Percentiles rank a stretch among this genome's conserved stretches.
phyloP scores from a whole-genome alignment of 1,140 invertebrate species.

The Cryptotermes secundus region DNA sequence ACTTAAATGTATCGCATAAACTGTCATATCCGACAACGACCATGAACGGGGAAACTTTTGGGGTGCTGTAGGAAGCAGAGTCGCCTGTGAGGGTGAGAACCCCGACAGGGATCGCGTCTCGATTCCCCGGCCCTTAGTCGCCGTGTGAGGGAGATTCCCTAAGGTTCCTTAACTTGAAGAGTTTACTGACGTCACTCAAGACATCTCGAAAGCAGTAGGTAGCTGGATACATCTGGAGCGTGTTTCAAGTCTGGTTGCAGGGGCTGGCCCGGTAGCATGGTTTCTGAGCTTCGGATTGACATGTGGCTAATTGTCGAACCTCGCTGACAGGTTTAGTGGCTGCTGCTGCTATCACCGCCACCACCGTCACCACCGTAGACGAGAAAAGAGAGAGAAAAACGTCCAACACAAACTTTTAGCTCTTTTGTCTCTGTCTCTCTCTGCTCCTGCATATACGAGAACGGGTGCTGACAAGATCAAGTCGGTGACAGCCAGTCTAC shows the following conservation, averaged over 20 bases:
- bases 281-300: not conserved
- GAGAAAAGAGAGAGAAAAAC: not conserved
- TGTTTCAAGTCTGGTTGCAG: not conserved
- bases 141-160: not conserved
- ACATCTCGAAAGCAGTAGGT: not conserved
- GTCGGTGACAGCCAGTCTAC: not conserved
- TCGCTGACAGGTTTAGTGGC: slow-evolving; percentile 8
- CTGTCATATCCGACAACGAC: too few relatives aligned
- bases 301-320: not conserved
- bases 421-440: not conserved
- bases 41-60: too few relatives aligned
- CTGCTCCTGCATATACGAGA: not conserved
- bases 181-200: not conserved
- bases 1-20: too few relatives aligned
- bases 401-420: not conserved
- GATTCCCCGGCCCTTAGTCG: too few relatives aligned
- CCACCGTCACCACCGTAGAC: not conserved
- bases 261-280: not conserved
- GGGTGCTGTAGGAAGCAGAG: too few relatives aligned
- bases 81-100: too few relatives aligned
- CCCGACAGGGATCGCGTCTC: too few relatives aligned
- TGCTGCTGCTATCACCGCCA: not conserved
- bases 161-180: not conserved
- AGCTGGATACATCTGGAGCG: slow-evolving; percentile 20
- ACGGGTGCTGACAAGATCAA: not conserved